Percentiles rank a stretch among this genome's conserved stretches.
phyloP scores from a whole-genome alignment of 2,797 vertebrate genomes.

The Delichon dasypus region DNA sequence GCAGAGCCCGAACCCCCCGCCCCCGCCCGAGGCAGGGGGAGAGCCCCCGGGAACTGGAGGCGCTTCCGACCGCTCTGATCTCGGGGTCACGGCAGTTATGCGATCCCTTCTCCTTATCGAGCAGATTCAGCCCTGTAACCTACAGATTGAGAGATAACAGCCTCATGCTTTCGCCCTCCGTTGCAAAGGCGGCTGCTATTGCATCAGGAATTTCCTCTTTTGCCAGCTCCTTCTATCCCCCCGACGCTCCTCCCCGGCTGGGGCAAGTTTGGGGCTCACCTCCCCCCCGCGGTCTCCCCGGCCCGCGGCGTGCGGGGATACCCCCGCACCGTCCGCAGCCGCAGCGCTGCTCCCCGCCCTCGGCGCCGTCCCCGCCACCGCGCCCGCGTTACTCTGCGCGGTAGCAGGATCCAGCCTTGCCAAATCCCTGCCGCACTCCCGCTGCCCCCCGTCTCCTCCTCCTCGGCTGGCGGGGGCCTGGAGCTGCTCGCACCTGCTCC shows the following conservation, averaged over 20 bases:
- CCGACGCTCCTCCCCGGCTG: neutral
- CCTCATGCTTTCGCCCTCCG: neutral
- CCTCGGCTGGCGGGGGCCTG: neutral
- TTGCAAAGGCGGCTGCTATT: neutral
- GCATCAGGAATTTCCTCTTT: slow-evolving; percentile 8
- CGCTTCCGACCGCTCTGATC: slow-evolving; percentile 13
- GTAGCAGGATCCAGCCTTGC: neutral
- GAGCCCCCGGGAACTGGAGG: neutral
- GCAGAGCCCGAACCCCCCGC: neutral
- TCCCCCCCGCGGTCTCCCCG: neutral
- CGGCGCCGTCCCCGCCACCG: neutral
- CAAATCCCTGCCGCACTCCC: neutral
- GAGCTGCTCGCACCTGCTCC: neutral
- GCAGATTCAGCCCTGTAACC: slow-evolving; percentile 12
- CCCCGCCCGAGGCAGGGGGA: neutral
- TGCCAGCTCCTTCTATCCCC: neutral
- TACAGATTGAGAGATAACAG: neutral
- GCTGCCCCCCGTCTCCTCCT: neutral
- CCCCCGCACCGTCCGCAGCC: neutral
- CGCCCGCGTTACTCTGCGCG: neutral
- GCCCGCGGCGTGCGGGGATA: neutral
- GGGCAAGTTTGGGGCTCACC: neutral
- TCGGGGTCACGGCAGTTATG: neutral
- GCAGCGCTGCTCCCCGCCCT: neutral
- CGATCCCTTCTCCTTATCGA: neutral